These are phyloP conservation scores for Oreochromis grahami DNA, from an alignment of 2,797 vertebrate species.

Conservation along the genomic window DNA sequence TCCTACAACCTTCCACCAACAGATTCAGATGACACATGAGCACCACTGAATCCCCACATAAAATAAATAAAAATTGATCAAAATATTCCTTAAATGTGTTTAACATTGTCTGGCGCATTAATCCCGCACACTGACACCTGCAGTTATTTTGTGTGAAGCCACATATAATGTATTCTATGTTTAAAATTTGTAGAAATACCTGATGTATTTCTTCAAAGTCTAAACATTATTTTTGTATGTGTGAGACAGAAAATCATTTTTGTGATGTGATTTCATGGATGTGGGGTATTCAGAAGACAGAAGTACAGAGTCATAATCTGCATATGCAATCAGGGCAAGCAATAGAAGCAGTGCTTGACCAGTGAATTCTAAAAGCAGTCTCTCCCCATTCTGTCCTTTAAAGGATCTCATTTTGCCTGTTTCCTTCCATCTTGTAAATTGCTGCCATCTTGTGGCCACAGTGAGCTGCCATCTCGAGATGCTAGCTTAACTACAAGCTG, in stretches of 20 bases:
- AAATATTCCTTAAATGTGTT: conserved; percentile 20
- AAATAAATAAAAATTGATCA: neutral
- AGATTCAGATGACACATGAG: conserved; percentile 66
- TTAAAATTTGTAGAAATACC: neutral
- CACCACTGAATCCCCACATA: conserved; percentile 44
- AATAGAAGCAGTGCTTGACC: neutral
- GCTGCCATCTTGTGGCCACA: neutral
- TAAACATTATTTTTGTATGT: neutral
- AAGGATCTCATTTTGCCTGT: neutral
- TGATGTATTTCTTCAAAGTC: neutral
- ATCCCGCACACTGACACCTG: conserved; percentile 22
- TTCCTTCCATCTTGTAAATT: neutral
- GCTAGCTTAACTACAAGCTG: neutral
- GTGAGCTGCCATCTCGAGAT: neutral
- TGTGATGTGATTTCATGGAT: neutral
- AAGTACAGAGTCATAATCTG: neutral
- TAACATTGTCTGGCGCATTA: conserved; percentile 38
- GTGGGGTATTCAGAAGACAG: neutral
- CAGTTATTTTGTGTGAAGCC: neutral
- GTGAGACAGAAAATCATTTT: neutral
- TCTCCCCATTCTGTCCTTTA: neutral
- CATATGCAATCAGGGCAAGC: neutral
- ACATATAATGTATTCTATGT: neutral
- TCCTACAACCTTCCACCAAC: conserved; percentile 52
- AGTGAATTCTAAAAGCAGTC: fast-evolving